These are phyloP conservation scores for Gracilinanus agilis DNA, from an alignment of 2,113 vertebrate genomes.

Conservation along the genomic window DNA sequence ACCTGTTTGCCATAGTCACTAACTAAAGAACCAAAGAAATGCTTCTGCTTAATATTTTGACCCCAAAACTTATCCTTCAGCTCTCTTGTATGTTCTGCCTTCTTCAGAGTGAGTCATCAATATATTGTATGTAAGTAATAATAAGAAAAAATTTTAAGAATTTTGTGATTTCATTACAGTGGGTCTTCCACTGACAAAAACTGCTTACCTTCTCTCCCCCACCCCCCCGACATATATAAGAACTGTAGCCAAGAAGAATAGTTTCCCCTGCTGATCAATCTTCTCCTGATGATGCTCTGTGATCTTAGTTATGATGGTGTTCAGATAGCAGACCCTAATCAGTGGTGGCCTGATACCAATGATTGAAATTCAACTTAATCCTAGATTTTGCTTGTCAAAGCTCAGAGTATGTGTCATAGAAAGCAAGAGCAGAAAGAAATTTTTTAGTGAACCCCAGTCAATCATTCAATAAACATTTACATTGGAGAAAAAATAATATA, in stretches of 20 bases:
- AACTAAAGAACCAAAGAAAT: too few relatives aligned
- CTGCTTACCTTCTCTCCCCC: neutral
- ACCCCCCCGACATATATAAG: neutral
- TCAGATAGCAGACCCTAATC: too few relatives aligned
- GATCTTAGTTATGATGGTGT: neutral
- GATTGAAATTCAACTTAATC: neutral
- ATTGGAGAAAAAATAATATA: too few relatives aligned
- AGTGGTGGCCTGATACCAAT: neutral
- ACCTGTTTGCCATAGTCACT: too few relatives aligned
- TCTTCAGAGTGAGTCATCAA: neutral
- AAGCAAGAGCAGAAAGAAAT: too few relatives aligned
- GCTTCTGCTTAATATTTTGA: neutral
- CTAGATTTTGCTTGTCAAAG: neutral
- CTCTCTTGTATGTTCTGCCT: neutral
- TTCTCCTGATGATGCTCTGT: neutral
- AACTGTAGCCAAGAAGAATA: neutral
- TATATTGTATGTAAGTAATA: neutral
- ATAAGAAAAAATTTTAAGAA: neutral
- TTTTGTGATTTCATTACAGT: neutral
- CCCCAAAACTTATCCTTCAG: neutral
- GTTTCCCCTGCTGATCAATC: neutral
- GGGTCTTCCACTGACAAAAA: neutral
- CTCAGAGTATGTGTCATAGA: conserved; percentile 4
- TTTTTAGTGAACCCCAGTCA: too few relatives aligned
- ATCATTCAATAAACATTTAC: too few relatives aligned